Percentiles rank a stretch among this genome's conserved stretches.
These are phyloP conservation scores for Prietella phreatophila DNA, from an alignment of 2,113 vertebrate species.

Conservation along the genomic window DNA sequence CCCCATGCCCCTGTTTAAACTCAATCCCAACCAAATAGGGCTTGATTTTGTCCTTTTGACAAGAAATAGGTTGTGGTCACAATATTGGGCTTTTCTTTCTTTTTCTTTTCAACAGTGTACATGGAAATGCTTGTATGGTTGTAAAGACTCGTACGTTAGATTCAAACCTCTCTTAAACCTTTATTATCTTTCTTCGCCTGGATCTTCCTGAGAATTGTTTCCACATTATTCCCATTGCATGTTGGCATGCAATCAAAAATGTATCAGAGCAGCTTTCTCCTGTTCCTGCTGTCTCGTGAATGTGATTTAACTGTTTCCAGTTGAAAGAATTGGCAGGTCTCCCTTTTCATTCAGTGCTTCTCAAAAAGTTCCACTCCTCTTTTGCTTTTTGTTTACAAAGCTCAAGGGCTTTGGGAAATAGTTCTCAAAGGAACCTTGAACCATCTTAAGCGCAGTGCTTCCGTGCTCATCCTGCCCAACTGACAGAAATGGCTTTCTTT, in stretches of 20 bases:
- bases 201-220: constrained; percentile 4
- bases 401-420: constrained; percentile 33
- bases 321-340: constrained; percentile 28
- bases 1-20: background rate
- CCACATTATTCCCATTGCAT: constrained; percentile 9
- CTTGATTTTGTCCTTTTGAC: background rate
- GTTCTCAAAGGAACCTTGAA: background rate
- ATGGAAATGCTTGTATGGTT: background rate
- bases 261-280: constrained; percentile 6
- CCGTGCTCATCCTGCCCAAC: background rate
- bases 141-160: background rate
- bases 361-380: background rate
- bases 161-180: background rate
- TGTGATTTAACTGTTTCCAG: constrained; percentile 24
- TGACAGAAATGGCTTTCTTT: background rate
- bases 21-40: background rate
- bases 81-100: background rate
- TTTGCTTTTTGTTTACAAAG: constrained; percentile 18
- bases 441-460: constrained; percentile 6
- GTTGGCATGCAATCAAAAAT: constrained; percentile 15
- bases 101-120: background rate
- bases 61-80: background rate
- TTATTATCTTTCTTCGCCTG: background rate
- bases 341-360: constrained; percentile 29
- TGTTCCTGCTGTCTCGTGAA: constrained; percentile 14